Base-by-base conservation (phyloP, 2,888 invertebrate species). In the Hypercompe scribonia region DNA sequence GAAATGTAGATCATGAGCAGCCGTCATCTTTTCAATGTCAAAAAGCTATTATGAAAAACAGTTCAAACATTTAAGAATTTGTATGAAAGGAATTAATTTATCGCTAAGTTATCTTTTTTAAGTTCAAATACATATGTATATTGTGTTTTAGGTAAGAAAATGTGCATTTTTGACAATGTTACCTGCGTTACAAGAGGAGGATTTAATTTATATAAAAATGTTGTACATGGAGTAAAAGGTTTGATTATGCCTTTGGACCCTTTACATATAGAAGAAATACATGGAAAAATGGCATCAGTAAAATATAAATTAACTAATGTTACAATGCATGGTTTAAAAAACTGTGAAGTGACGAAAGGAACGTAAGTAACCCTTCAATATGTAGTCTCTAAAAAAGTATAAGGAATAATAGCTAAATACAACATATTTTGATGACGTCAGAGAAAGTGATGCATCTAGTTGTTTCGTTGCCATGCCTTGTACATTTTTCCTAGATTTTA, bases 351-450 rank as follows among this genome's bases (percentile, higher is more conserved):
- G 10, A 36, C 34, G 36, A 31, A 24, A 70, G 21, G 50, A n/a
- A 50, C n/a, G 70, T 70, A 50, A 70, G 70, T 70, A 70, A 24
- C 7, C n/a, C 50, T 70, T 15, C 2, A 36, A 63, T 18, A 18
- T 7, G n/a, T n/a, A n/a, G n/a, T n/a, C n/a, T n/a, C n/a, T n/a
- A n/a, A n/a, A n/a, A n/a, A n/a, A n/a, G n/a, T n/a, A n/a, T n/a
- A n/a, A n/a, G n/a, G n/a, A n/a, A n/a, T n/a, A n/a, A n/a, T n/a
- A n/a, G n/a, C n/a, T n/a, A n/a, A n/a, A n/a, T n/a, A n/a, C n/a
- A n/a, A n/a, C n/a, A n/a, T n/a, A n/a, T n/a, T n/a, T n/a, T n/a
- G n/a, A n/a, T n/a, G n/a, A n/a, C n/a, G n/a, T n/a, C n/a, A n/a
- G n/a, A n/a, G n/a, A n/a, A n/a, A n/a, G n/a, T n/a, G n/a, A n/a